These are phyloP conservation scores for Bombus waltoni DNA, from an alignment of 1,140 invertebrate genomes.

Conservation along the genomic window DNA sequence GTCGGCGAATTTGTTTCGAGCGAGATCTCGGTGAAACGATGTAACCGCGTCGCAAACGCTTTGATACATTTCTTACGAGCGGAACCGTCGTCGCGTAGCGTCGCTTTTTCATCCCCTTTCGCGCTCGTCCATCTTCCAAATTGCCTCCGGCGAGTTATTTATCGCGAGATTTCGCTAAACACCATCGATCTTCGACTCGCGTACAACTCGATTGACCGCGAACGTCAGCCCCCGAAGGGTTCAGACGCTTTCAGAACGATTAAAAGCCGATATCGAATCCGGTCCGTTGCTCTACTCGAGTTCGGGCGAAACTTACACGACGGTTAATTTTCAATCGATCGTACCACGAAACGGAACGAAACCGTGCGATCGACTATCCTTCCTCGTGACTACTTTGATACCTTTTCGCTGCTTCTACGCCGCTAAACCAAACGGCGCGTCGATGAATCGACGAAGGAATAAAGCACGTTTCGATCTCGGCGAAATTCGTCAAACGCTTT, in stretches of 20 bases:
- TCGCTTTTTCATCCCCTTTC: background rate
- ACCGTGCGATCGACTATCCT: constrained; percentile 2
- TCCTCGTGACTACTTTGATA: background rate
- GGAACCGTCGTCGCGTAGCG: too few relatives aligned
- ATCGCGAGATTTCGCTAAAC: background rate
- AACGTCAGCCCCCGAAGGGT: background rate
- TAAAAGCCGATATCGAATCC: constrained; percentile 3
- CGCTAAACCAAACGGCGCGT: constrained; percentile 24
- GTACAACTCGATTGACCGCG: background rate
- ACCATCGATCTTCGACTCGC: background rate
- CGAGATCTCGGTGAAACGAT: background rate
- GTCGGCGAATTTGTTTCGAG: background rate
- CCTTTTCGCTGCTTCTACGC: constrained; percentile 4
- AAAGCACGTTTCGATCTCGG: constrained; percentile 21
- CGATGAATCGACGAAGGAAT: constrained; percentile 22
- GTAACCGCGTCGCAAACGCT: background rate
- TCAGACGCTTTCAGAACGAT: background rate
- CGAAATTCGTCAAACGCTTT: constrained; percentile 14
- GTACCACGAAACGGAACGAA: constrained; percentile 7
- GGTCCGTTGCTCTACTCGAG: background rate
- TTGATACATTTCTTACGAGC: constrained; percentile 6
- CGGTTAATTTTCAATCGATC: constrained; percentile 42
- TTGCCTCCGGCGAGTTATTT: background rate
- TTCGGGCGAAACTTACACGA: constrained; percentile 3
- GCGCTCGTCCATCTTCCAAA: background rate